Evolutionary conservation across 2,888 invertebrate species (phyloP), one percentile per base, ranked within the genome.

Genomic region (Lepidochitona cinerea): DNA sequence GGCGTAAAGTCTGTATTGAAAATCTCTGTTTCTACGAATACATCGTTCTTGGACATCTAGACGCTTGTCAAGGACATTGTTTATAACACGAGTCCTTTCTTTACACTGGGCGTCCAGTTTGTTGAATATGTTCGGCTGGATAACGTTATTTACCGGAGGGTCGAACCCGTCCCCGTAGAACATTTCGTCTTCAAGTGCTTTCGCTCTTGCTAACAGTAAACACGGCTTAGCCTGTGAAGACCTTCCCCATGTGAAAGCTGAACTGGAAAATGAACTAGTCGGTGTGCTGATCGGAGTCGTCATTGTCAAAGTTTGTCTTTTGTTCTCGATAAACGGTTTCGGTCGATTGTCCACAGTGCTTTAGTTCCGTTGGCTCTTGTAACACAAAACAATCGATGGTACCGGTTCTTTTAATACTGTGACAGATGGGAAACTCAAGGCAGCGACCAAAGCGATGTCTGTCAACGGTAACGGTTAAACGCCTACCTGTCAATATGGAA

Each of bases 51-150:
- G 66, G 12, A 37, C 66, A 18, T 14, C 66, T 23, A 32, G 29
- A 35, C 66, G 1, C 37, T 36, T 66, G 66, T 66, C 66, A 35
- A 66, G 37, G n/a, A 66, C 66, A 36, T 18, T 37, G 66, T 66
- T 66, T 2, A 66, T 3, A 12, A 66, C 66, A 3, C 36, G 18
- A n/a, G 66, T 66, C 26, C 66, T 26, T 26, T 66, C 36, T 26
- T 29, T 18, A 26, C 59, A 59, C 29, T 66, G 66, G 3, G 66
- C 66, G 37, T 66, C 66, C 2, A 66, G n/a, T 26, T 66, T 66
- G 66, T 66, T 66, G 36, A 4, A 66, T 35, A 66, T 35, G 37
- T 35, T 37, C 1, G 66, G 66, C 18, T 36, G 35, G 35, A 66
- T 35, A 37, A 35, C 66, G n/a, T 35, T 66, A n/a, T 66, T 66